Base-by-base conservation (phyloP, 2,113 vertebrate genomes). In the Nestor notabilis region DNA sequence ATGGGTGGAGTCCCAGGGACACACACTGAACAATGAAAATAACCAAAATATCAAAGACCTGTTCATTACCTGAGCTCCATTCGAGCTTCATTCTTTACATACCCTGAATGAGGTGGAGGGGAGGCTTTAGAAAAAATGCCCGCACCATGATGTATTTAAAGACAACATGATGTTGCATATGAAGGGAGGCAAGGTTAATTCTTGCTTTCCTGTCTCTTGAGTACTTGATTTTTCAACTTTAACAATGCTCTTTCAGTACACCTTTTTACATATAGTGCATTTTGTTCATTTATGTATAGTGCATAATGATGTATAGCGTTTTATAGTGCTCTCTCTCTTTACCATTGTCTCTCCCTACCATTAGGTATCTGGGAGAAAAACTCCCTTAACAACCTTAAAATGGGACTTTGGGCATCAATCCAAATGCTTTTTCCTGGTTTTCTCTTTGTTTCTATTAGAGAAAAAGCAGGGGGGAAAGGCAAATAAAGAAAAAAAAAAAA, bases 321-420 rank as follows among this genome's bases (percentile, higher is more conserved):
- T 94, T 75, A 83, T 69, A 75, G 31, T 41, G 17, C 12, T 7
- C 13, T 50, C n/a, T 60, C 31, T 63, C 33, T 58, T 31, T 82
- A 13, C 53, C 28, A 76, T 76, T 96, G 77, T 93, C 35, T 72
- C 63, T 84, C n/a, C 69, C 25, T 90, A 27, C 52, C 75, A 83
- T 94, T 94, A 93, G 31, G 35, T 82, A 70, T 60, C 33, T 71
- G 37, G 25, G 27, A 86, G 24, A 83, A 80, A 77, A 96, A 18
- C 70, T 65, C 28, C n/a, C 15, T 58, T 58, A 58, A 84, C 24
- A 87, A 76, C 58, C 50, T 83, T 66, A 93, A 93, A 96, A 96
- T 93, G 37, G 76, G 23, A 88, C 29, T 88, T 92, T n/a, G 43
- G 92, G 90, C 68, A 93, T 74, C 29, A 90, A 74, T 92, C 88